These are phyloP conservation scores for Campoplex capitator DNA, from an alignment of 2,888 invertebrate species.

Conservation along the genomic window DNA sequence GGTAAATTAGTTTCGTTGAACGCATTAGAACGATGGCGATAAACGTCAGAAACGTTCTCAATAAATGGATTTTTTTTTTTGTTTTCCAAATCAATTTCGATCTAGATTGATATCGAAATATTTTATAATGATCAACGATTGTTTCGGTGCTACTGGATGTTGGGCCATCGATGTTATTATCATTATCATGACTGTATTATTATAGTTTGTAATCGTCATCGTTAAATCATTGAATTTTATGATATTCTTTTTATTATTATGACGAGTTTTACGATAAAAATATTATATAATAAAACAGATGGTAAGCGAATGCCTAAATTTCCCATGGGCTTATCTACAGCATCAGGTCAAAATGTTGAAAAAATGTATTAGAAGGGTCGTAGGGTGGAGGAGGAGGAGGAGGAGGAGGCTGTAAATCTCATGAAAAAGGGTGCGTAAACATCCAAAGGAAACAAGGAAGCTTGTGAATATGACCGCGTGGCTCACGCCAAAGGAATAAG, in stretches of 20 bases:
- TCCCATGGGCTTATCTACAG: background rate
- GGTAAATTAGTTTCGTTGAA: too few species aligned
- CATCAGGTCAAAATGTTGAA: background rate
- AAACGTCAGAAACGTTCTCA: too few species aligned
- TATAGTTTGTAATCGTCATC: too few species aligned
- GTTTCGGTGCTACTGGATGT: too few species aligned
- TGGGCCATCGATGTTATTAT: too few species aligned
- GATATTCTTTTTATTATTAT: too few species aligned
- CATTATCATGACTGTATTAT: too few species aligned
- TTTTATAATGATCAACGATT: background rate
- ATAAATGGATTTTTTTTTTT: too few species aligned
- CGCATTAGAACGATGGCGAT: too few species aligned
- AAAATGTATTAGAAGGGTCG: background rate
- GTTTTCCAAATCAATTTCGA: too few species aligned
- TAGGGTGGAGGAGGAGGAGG: background rate
- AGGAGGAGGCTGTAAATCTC: background rate
- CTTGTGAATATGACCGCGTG: constrained; percentile 5
- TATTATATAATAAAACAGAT: background rate
- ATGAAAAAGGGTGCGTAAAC: constrained; percentile 13
- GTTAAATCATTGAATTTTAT: background rate
- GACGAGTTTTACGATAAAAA: background rate
- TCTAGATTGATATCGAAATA: too few species aligned
- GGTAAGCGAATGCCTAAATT: background rate
- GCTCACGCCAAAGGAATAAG: constrained; percentile 9
- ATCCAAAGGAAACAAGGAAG: background rate